phyloP scores from a whole-genome alignment of 2,797 vertebrate genomes.

The Serranus cabrilla region DNA sequence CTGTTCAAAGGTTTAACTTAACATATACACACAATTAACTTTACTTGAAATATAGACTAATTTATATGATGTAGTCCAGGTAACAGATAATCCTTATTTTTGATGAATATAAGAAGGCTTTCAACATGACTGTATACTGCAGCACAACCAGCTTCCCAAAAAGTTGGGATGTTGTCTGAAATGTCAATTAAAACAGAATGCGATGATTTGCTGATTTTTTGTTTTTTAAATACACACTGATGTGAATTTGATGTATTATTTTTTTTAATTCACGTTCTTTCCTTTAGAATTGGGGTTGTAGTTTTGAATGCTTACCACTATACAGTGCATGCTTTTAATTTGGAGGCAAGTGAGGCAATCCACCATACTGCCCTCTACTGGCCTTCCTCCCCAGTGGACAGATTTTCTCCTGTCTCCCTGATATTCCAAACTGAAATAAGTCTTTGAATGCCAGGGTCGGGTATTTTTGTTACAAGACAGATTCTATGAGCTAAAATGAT shows the following conservation, averaged over 20 bases:
- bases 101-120: background rate
- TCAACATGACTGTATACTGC: background rate
- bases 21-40: background rate
- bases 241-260: no score
- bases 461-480: background rate
- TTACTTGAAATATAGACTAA: background rate
- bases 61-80: background rate
- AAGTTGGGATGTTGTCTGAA: no score
- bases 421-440: background rate
- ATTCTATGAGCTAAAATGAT: background rate
- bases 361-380: conserved; percentile 63
- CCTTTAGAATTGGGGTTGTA: no score
- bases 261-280: no score
- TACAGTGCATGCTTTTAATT: background rate
- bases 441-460: background rate
- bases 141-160: no score
- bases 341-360: background rate
- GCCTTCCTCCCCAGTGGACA: background rate
- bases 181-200: no score
- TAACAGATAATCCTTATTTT: background rate
- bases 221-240: no score
- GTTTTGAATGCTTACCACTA: background rate
- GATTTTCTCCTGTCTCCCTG: background rate
- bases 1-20: no score
- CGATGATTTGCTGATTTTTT: no score